Base-by-base conservation (phyloP, 1,140 invertebrate species). In the Panonychus citri region DNA sequence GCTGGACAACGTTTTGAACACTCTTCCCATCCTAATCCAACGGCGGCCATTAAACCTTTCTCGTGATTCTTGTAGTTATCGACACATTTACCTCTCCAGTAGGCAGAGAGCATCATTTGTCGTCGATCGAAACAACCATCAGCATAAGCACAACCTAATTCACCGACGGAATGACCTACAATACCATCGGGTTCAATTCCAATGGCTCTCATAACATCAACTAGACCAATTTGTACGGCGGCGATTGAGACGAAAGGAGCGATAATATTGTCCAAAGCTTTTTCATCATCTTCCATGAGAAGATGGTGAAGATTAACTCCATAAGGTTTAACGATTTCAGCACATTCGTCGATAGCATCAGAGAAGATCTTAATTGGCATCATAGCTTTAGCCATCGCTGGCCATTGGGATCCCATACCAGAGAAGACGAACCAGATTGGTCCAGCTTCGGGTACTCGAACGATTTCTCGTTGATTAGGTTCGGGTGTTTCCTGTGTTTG, bases 341-440 rank as follows among this genome's bases (percentile, higher is more conserved):
- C 80, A 55, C 80, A 82, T 55, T 77, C 77, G 60, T 77, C 71
- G 54, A 97, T 79, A 37, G 81, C 81, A 34, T 77, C 70, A 48
- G 77, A 76, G 68, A 95, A 95, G 0, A 73, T 68, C 42, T 86
- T 80, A 28, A 96, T 72, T 43, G 73, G 64, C 75, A 96, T 79
- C 40, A 96, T 71, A 24, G 81, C 75, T 65, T 79, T 78, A 10
- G 78, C 88, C 90, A 96, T 96, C 59, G 85, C 87, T 46, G 80
- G 73, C 91, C 90, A 97, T 72, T 97, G 91, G 37, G 81, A 81
- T 13, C 93, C 93, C 90, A 96, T 95, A 37, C 90, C 91, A 42
- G 87, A 83, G 70, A 90, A 95, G 37, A 96, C 75, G 68, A 79
- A 95, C 85, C 88, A 96, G 27, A 96, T 70, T 1, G 88, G 89